These are phyloP conservation scores for Hystrix cristata DNA, from an alignment of 2,113 vertebrate species.

Conservation along the genomic window DNA sequence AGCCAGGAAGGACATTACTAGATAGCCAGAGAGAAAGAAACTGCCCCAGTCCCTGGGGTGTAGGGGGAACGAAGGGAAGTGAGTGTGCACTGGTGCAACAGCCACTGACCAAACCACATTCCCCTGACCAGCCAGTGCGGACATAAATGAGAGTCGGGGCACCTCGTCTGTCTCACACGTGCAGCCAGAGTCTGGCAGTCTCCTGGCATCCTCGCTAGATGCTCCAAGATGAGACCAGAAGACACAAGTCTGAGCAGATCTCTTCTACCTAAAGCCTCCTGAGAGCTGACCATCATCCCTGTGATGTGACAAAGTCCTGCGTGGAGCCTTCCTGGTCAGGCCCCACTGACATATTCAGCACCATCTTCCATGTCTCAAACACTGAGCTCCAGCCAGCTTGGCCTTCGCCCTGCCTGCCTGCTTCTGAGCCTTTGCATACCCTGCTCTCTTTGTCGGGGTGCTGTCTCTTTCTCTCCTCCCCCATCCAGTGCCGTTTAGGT, in stretches of 20 bases:
- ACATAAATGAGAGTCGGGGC: background rate
- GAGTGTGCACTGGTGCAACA: background rate
- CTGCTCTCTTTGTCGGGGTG: background rate
- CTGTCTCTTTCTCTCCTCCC: background rate
- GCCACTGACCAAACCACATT: background rate
- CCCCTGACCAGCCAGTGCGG: background rate
- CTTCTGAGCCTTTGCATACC: background rate
- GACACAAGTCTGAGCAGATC: background rate
- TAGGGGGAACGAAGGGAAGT: background rate
- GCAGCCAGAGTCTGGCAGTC: accelerated
- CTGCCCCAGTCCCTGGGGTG: background rate
- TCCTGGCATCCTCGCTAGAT: background rate
- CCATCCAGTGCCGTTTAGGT: background rate
- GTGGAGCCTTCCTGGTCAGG: background rate
- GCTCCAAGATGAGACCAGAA: background rate
- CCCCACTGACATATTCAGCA: accelerated
- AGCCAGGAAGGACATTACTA: background rate
- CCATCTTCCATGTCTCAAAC: accelerated
- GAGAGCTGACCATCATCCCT: background rate
- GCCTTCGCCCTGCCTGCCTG: background rate
- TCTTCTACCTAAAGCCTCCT: background rate
- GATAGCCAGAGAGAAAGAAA: background rate
- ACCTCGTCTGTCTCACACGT: background rate
- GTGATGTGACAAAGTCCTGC: accelerated
- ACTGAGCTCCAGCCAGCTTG: background rate